Base-by-base conservation (phyloP, 2,888 invertebrate species). In the Hyposoter dolosus region DNA sequence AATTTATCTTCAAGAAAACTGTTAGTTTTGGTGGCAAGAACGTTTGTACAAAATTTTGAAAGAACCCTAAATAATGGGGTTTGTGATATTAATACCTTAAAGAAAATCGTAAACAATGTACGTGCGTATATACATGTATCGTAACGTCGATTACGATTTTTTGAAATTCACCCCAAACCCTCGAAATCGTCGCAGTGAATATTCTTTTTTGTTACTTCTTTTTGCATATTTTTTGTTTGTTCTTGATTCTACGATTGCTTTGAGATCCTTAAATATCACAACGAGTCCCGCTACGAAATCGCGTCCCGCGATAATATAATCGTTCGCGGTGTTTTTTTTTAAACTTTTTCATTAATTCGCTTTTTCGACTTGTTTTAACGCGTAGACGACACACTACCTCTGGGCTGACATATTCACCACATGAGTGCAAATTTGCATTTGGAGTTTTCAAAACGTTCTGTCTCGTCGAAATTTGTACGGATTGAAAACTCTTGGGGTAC, bases 251-350 rank as follows among this genome's bases (percentile, higher is more conserved):
- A 90, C 89, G 88, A 89, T 91, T 91, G 91, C 90, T 90, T 80
- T 91, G 92, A 92, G 92, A 92, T 92, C 91, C 90, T 88, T 91
- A 87, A 90, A 90, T 91, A 92, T 92, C 91, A 92, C 91, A 91
- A 91, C 90, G 85, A 89, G 89, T 90, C 87, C 88, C 87, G 88
- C 80, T 84, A 83, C 32, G 28, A n/a, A n/a, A n/a, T 19, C 10
- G 28, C 50, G 43, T 65, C 19, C 78, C 19, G 40, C 74, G 77
- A 81, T 83, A 56, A 68, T 15, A 28, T 50, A 63, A 63, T 47
- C 28, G 78, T 78, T 75, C 50, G 65, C 81, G 68, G 71, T 65
- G 45, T 28, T 28, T 43, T 78, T 65, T 56, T 50, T 56, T 3
- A 23, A 53, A 40, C 5, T 68, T 45, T 68, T 3, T 17, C 15